Evolutionary conservation across 2,113 vertebrate species (phyloP).

Genomic region (Catharus bicknelli): DNA sequence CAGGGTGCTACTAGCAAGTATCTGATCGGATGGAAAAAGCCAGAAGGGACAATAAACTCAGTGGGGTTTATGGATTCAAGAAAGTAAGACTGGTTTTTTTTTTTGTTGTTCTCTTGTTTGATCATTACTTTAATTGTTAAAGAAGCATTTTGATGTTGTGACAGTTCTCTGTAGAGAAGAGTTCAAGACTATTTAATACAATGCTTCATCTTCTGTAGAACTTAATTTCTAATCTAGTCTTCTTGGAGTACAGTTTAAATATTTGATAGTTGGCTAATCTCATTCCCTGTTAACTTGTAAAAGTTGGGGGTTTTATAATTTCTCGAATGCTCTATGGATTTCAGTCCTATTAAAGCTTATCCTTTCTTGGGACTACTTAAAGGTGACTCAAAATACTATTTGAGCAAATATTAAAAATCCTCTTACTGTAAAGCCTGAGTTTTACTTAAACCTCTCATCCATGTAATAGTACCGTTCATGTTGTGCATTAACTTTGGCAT

Average conservation of each 20-base stretch:
- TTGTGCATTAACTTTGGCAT: neutral
- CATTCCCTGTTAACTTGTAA: neutral
- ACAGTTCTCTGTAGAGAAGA: neutral
- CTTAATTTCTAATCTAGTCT: neutral
- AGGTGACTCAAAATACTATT: neutral
- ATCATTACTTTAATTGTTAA: neutral
- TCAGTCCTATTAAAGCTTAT: neutral
- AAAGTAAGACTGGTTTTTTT: slow-evolving; percentile 84
- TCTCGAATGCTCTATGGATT: neutral
- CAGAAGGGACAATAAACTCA: slow-evolving; percentile 97
- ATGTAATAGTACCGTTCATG: rapidly evolving
- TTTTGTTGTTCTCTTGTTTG: neutral
- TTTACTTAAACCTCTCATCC: neutral
- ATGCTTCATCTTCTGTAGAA: neutral
- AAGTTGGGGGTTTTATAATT: neutral
- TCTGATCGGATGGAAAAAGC: slow-evolving; percentile 98
- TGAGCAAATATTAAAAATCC: neutral
- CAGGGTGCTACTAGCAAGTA: slow-evolving; percentile 99
- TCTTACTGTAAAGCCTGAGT: neutral
- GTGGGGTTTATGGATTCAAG: slow-evolving; percentile 97
- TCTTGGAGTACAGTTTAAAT: neutral
- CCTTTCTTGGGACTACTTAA: neutral
- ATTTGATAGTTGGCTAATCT: neutral
- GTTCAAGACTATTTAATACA: neutral
- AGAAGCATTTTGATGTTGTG: neutral